phyloP scores from a whole-genome alignment of 2,888 invertebrate genomes.

The Melinaea menophilus region DNA sequence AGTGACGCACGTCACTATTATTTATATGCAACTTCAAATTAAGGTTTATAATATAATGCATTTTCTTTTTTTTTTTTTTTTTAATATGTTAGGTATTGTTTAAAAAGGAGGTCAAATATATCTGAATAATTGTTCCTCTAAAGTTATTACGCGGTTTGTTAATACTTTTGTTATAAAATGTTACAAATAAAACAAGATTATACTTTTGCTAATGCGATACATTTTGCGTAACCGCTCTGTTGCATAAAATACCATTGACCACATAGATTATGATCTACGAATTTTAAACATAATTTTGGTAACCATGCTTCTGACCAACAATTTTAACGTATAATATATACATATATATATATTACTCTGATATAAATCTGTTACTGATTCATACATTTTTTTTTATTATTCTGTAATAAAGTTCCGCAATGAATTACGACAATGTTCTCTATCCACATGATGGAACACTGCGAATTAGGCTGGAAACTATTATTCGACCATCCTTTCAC shows the following conservation, averaged over 20 bases:
- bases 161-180: too few relatives aligned
- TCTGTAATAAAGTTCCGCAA: constrained; percentile 48
- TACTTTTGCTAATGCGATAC: too few relatives aligned
- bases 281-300: too few relatives aligned
- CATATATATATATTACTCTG: background rate
- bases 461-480: constrained; percentile 67
- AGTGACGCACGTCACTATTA: constrained; percentile 46
- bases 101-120: too few relatives aligned
- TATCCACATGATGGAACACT: constrained; percentile 39
- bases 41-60: background rate
- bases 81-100: too few relatives aligned
- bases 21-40: constrained; percentile 8
- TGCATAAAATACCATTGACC: too few relatives aligned
- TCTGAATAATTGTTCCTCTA: too few relatives aligned
- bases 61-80: background rate
- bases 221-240: too few relatives aligned
- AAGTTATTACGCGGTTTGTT: too few relatives aligned
- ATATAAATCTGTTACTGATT: constrained; percentile 3
- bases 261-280: too few relatives aligned
- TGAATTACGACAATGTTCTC: constrained; percentile 48
- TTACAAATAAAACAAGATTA: too few relatives aligned
- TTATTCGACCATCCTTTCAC: constrained; percentile 59
- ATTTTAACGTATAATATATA: background rate
- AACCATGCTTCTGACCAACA: too few relatives aligned
- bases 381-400: constrained; percentile 37